phyloP scores from a whole-genome alignment of 2,797 vertebrate species.

The Gallirallus australis region DNA sequence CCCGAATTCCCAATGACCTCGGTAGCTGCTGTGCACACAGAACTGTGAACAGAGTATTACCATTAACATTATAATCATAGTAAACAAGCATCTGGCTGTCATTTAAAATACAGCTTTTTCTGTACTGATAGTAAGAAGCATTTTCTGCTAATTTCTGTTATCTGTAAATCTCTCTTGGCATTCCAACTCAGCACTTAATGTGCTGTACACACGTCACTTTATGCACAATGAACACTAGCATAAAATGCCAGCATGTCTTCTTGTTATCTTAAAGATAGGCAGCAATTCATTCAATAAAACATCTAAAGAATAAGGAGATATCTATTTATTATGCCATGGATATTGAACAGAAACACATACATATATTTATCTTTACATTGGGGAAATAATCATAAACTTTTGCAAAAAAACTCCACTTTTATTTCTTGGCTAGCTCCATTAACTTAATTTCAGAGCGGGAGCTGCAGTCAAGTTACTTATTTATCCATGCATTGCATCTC shows the following conservation, averaged over 20 bases:
- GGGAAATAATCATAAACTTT: background rate
- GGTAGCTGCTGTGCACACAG: background rate
- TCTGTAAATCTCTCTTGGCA: slow-evolving; percentile 49
- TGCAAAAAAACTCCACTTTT: background rate
- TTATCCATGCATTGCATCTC: background rate
- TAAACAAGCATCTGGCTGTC: slow-evolving; percentile 59
- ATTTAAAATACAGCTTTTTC: slow-evolving; percentile 36
- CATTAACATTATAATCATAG: slow-evolving; percentile 6
- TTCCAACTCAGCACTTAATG: background rate
- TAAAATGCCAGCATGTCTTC: slow-evolving; percentile 7
- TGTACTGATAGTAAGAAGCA: slow-evolving; percentile 7
- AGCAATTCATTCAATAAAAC: slow-evolving; percentile 9
- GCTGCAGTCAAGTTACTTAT: background rate
- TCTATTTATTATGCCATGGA: background rate
- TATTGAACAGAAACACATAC: background rate
- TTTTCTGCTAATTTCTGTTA: slow-evolving; percentile 61
- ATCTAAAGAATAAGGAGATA: background rate
- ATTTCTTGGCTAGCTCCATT: background rate
- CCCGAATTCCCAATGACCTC: background rate
- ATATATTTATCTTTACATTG: background rate
- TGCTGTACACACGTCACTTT: background rate
- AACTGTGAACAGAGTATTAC: background rate
- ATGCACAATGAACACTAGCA: background rate
- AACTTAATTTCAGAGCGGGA: background rate
- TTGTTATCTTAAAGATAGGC: slow-evolving; percentile 14